Percentiles rank a stretch among this genome's conserved stretches.
phyloP scores from a whole-genome alignment of 2,888 invertebrate genomes.

The Oscheius onirici region DNA sequence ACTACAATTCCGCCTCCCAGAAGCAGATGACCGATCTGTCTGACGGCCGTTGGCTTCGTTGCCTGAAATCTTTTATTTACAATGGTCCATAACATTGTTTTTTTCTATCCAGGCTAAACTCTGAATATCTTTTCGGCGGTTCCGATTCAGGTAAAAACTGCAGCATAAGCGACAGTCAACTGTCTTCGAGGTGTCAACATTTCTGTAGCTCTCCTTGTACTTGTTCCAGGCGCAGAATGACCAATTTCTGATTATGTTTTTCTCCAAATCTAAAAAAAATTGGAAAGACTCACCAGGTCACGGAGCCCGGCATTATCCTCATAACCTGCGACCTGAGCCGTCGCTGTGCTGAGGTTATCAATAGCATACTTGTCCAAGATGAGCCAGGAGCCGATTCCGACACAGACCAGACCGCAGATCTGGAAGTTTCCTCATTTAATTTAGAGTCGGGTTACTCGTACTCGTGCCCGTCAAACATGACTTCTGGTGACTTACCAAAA shows the following conservation, averaged over 20 bases:
- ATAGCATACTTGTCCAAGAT: slow-evolving; percentile 69
- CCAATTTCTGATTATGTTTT: too few species aligned
- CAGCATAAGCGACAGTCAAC: too few species aligned
- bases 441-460: background rate
- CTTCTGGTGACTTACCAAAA: slow-evolving; percentile 60
- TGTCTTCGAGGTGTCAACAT: too few species aligned
- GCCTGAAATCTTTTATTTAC: slow-evolving; percentile 41
- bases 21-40: slow-evolving; percentile 68
- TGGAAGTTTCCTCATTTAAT: slow-evolving; percentile 35
- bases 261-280: slow-evolving; percentile 8
- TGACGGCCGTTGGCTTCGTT: slow-evolving; percentile 62
- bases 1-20: slow-evolving; percentile 68
- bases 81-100: background rate
- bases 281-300: slow-evolving; percentile 66
- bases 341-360: slow-evolving; percentile 66
- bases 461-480: background rate
- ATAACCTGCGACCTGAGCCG: slow-evolving; percentile 65
- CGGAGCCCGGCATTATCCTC: slow-evolving; percentile 67
- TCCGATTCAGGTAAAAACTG: too few species aligned
- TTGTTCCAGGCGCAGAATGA: too few species aligned
- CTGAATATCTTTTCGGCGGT: too few species aligned
- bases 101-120: too few species aligned
- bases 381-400: slow-evolving; percentile 69
- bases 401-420: slow-evolving; percentile 70
- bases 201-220: too few species aligned